phyloP scores from a whole-genome alignment of 37 sponge, comb jelly and placozoan species.

The Theonella swinhoei region DNA sequence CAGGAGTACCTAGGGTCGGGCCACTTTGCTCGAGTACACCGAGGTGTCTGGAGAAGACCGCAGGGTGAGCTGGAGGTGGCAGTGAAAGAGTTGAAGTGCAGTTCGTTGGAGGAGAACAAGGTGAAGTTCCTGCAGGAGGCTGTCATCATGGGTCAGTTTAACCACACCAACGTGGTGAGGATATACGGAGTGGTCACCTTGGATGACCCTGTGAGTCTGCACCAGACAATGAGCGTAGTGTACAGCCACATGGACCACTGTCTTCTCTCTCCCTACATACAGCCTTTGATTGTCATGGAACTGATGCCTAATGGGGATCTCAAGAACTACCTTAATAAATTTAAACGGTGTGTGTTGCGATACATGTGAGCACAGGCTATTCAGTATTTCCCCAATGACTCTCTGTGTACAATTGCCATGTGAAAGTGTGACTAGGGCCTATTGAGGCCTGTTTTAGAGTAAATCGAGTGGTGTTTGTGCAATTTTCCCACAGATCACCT shows the following conservation, averaged over 20 bases:
- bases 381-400: no score
- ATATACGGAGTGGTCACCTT: conserved; percentile 60
- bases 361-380: no score
- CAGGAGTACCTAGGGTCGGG: conserved; percentile 52
- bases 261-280: not conserved
- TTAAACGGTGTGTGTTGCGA: no score
- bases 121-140: conserved; percentile 64
- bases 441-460: no score
- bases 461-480: no score
- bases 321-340: conserved; percentile 33
- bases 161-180: conserved; percentile 46
- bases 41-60: conserved; percentile 36
- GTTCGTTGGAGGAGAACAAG: conserved; percentile 15
- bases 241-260: not conserved
- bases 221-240: not conserved
- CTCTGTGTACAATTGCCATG: no score
- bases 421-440: no score
- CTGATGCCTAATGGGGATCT: conserved; percentile 70
- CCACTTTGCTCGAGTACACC: conserved; percentile 43
- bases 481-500: not conserved
- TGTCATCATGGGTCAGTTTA: conserved; percentile 66
- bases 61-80: conserved; percentile 39
- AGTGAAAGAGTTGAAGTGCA: conserved; percentile 32
- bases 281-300: conserved; percentile 78
- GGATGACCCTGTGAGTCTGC: conserved; percentile 39